These are phyloP conservation scores for Peromyscus eremicus DNA, from an alignment of 2,797 vertebrate genomes.

Conservation along the genomic window DNA sequence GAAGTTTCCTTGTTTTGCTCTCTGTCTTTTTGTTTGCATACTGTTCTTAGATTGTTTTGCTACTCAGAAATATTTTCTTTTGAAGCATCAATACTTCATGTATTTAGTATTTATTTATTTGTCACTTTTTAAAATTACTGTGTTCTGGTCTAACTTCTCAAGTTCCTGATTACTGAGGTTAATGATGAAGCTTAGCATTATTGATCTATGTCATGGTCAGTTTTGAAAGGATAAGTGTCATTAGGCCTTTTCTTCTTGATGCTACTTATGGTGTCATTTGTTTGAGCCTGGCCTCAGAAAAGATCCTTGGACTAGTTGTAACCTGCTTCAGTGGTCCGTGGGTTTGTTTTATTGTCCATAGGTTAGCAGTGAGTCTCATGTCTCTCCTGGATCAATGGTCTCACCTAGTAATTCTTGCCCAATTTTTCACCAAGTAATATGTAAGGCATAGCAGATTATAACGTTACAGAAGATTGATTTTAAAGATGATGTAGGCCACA, in stretches of 20 bases:
- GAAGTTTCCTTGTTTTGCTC: slow-evolving; percentile 7
- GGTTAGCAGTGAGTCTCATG: not conserved
- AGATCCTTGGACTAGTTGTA: not conserved
- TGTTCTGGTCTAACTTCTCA: not conserved
- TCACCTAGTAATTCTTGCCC: slow-evolving; percentile 5
- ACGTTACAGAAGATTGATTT: not conserved
- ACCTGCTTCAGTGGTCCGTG: not conserved
- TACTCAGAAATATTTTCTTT: slow-evolving; percentile 23
- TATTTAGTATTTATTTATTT: slow-evolving; percentile 28
- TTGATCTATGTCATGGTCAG: not conserved
- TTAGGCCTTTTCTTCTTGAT: not conserved
- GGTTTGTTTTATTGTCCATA: not conserved
- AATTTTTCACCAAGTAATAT: not conserved
- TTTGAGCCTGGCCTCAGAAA: not conserved
- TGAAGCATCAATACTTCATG: not conserved
- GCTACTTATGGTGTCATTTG: not conserved
- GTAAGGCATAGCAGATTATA: not conserved
- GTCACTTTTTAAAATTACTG: not conserved
- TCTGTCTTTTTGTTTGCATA: not conserved
- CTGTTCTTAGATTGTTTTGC: slow-evolving; percentile 29
- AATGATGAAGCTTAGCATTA: not conserved
- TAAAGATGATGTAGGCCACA: not conserved
- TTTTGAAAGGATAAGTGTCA: slow-evolving; percentile 14
- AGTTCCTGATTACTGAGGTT: not conserved
- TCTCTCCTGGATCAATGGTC: not conserved